Evolutionary conservation across 2,797 vertebrate species (phyloP).

Genomic region (Valencia hispanica): DNA sequence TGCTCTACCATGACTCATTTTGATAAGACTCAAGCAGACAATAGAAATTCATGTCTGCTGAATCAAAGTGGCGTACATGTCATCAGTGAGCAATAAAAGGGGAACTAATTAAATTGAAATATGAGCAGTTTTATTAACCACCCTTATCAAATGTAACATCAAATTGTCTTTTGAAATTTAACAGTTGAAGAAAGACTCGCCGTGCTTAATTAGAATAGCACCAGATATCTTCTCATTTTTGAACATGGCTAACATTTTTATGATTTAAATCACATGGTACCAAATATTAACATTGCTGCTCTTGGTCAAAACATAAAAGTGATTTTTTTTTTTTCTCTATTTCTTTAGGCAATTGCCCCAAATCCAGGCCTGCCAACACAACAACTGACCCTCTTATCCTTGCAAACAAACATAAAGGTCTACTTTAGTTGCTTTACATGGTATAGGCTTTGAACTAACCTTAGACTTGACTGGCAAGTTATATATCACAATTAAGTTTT

Average conservation of each 20-base stretch:
- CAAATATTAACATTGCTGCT: background rate
- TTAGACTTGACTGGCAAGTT: too few relatives aligned
- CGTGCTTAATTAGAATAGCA: background rate
- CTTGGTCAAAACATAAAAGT: background rate
- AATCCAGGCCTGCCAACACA: background rate
- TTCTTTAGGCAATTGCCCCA: background rate
- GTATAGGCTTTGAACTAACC: background rate
- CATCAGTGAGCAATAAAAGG: background rate
- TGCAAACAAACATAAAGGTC: background rate
- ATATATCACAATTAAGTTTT: too few relatives aligned
- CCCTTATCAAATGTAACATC: constrained; percentile 3
- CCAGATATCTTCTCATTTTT: background rate
- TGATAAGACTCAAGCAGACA: background rate
- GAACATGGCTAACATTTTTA: too few relatives aligned
- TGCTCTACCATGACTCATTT: background rate
- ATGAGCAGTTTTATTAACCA: background rate
- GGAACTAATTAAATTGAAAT: constrained; percentile 1
- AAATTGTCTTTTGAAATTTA: background rate
- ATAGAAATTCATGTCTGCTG: background rate
- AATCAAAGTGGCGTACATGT: background rate
- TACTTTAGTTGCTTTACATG: background rate
- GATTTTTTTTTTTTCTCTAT: too few relatives aligned
- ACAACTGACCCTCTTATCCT: background rate
- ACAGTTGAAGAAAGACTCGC: background rate
- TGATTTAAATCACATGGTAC: background rate